Base-by-base conservation (phyloP, 2,797 vertebrate genomes). In the Oophaga sylvatica region DNA sequence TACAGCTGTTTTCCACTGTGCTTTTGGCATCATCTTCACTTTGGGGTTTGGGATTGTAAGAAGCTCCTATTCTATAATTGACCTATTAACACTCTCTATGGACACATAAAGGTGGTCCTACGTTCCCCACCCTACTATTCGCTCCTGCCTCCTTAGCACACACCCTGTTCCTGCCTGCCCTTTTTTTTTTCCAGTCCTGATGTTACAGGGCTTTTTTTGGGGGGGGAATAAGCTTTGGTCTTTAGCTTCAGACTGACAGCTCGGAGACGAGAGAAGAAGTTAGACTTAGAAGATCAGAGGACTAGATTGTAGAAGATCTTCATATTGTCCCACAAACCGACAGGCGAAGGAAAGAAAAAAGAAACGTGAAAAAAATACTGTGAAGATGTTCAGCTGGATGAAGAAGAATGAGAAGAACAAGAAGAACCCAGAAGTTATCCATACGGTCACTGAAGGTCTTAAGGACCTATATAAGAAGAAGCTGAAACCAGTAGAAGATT, bases 331-430 rank as follows among this genome's bases (percentile, higher is more conserved):
- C 53, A 29, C 2, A 35, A 83, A 60, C 19, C 53, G 63, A 9
- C 8, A 71, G 80, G 82, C 48, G 26, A 16, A 53, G 13, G 22
- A 9, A n/a, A 80, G 35, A 85, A 35, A 9, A 71, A 4, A 73
- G 41, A 73, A 41, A 35, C 19, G 41, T 63, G 76, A 75, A 63
- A 65, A n/a, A 2, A 8, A 77, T 67, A 77, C 71, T 83, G 80
- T 73, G 31, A 88, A 88, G 19, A 98, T 99, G 97, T 99, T 97
- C 91, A 97, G 96, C 92, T 98, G 97, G 97, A 94, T 97, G 89
- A 93, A 96, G 79, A 97, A 96, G 85, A 93, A 96, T 0, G 96
- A 96, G 88, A 96, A 96, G 79, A 93, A 91, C 87, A 91, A 91
- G 10, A 97, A 98, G 94, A 90, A 94, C 2, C 97, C 97, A 0